Percentiles rank a stretch among this genome's conserved stretches.
Conservation (phyloP, 1,140 invertebrate genomes). For the Centruroides sculpturatus region DNA sequence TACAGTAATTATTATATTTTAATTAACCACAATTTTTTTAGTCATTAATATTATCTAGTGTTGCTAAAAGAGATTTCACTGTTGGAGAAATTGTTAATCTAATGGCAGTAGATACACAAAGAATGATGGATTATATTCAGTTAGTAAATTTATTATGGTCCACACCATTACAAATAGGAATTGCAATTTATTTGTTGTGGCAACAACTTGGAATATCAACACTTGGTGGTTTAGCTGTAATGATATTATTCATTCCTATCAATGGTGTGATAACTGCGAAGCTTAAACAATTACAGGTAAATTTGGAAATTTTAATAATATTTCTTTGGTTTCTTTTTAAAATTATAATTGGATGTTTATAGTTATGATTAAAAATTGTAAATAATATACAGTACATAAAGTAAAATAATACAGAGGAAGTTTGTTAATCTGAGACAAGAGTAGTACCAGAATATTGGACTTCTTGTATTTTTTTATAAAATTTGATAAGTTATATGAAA, state of each 20-base stretch:
- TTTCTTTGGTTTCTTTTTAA: too few relatives aligned
- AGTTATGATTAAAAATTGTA: too few relatives aligned
- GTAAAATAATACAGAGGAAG: too few relatives aligned
- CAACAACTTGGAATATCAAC: conserved; percentile 39
- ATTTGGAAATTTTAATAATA: conserved; percentile 13
- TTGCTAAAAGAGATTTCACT: conserved; percentile 42
- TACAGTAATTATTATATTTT: background rate
- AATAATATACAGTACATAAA: too few relatives aligned
- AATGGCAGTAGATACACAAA: conserved; percentile 73
- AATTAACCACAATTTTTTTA: conserved; percentile 3
- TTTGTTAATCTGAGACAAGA: too few relatives aligned
- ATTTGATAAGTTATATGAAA: too few relatives aligned
- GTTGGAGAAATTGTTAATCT: conserved; percentile 85
- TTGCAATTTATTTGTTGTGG: conserved; percentile 84
- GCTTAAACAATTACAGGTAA: conserved; percentile 30
- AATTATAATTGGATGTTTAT: too few relatives aligned
- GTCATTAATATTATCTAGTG: conserved; percentile 27
- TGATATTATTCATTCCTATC: conserved; percentile 34
- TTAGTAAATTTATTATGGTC: conserved; percentile 97
- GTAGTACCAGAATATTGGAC: too few relatives aligned
- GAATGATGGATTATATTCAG: conserved; percentile 71
- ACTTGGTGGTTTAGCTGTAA: conserved; percentile 30
- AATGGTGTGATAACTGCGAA: conserved; percentile 31
- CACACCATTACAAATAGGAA: conserved; percentile 74
- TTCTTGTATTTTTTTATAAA: too few relatives aligned